Conservation (phyloP, 2,888 invertebrate species). For the Stenichneumon culpator region DNA sequence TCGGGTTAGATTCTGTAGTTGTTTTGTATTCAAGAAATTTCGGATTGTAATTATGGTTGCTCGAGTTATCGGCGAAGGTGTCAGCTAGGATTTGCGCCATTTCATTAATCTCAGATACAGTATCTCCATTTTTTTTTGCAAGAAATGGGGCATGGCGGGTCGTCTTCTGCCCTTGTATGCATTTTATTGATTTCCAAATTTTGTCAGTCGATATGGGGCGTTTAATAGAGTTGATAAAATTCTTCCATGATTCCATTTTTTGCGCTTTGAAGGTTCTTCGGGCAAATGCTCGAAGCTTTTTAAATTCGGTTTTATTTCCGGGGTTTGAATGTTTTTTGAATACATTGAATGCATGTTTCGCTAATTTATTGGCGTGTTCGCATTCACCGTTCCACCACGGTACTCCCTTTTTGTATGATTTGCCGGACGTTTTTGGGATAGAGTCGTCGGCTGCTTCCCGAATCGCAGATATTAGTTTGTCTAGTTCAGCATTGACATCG, state of each 20-base stretch:
- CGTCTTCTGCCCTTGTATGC: neutral
- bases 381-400: constrained; percentile 69
- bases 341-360: constrained; percentile 64
- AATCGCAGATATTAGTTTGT: neutral
- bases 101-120: neutral
- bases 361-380: constrained; percentile 46
- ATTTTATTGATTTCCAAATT: constrained; percentile 18
- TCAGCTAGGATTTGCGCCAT: constrained; percentile 22
- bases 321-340: constrained; percentile 53
- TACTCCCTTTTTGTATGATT: neutral
- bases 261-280: constrained; percentile 57
- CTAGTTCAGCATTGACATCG: neutral
- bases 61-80: constrained; percentile 29
- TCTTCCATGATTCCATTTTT: constrained; percentile 60
- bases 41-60: constrained; percentile 25
- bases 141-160: neutral
- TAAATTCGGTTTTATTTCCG: constrained; percentile 57
- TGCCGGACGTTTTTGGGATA: neutral
- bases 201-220: neutral
- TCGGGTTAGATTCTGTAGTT: neutral
- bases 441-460: constrained; percentile 8
- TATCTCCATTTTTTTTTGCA: neutral
- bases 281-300: constrained; percentile 65
- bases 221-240: constrained; percentile 30
- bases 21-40: constrained; percentile 20